Conservation (phyloP, 1,140 invertebrate genomes). For the Aethina tumida region DNA sequence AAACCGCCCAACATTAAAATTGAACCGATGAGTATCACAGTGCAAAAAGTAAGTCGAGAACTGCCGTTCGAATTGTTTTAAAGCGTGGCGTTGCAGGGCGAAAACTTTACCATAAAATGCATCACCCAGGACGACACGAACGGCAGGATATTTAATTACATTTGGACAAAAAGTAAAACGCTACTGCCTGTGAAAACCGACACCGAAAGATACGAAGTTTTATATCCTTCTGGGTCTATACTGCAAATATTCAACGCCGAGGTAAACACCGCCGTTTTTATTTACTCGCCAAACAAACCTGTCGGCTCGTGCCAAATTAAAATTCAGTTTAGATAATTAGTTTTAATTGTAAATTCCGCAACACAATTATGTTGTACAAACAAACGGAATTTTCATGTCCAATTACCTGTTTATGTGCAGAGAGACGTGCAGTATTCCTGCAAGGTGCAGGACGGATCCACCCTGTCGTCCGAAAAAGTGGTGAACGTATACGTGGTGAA, state of each 20-base stretch:
- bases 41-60: constrained; percentile 49
- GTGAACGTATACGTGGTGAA: constrained; percentile 53
- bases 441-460: constrained; percentile 43
- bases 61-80: not conserved
- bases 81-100: constrained; percentile 39
- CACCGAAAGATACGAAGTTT: constrained; percentile 66
- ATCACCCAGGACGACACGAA: constrained; percentile 46
- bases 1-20: constrained; percentile 58
- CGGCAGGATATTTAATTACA: constrained; percentile 53
- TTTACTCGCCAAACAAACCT: constrained; percentile 4
- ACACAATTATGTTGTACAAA: not conserved
- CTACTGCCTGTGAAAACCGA: constrained; percentile 59
- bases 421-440: constrained; percentile 55
- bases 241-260: constrained; percentile 65
- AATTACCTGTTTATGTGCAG: constrained; percentile 32
- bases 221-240: constrained; percentile 68
- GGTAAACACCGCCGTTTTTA: constrained; percentile 36
- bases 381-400: not conserved
- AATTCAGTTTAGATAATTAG: not conserved
- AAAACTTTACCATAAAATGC: constrained; percentile 56
- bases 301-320: constrained; percentile 1
- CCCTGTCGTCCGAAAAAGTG: constrained; percentile 44
- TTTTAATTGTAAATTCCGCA: not conserved
- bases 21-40: constrained; percentile 60
- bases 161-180: constrained; percentile 66